Percentiles rank a stretch among this genome's conserved stretches.
phyloP scores from a whole-genome alignment of 2,888 invertebrate genomes.

The Acanthoscelides obtectus region DNA sequence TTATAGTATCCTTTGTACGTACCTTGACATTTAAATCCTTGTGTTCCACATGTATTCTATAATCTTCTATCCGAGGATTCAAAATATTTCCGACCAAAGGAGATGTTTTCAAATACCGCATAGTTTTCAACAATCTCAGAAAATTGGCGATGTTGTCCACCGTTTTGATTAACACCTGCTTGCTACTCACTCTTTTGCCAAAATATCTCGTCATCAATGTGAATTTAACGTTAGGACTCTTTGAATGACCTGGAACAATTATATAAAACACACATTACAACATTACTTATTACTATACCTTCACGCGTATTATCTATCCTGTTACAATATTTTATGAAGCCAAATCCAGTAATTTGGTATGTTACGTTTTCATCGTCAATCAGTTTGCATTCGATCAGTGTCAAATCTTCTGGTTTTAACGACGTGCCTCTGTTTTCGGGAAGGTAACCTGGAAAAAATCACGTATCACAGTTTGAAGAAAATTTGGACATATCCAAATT shows the following conservation, averaged over 20 bases:
- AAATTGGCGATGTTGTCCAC: conserved; percentile 47
- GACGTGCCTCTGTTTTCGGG: conserved; percentile 15
- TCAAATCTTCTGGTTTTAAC: conserved; percentile 27
- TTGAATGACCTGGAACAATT: not conserved
- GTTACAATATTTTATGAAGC: conserved; percentile 17
- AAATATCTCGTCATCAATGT: conserved; percentile 20
- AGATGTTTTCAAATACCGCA: conserved; percentile 57
- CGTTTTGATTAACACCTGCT: conserved; percentile 35
- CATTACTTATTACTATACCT: not conserved
- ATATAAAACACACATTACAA: not conserved
- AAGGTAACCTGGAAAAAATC: not conserved
- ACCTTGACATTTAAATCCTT: not conserved
- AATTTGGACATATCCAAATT: not conserved
- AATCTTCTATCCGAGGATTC: conserved; percentile 52
- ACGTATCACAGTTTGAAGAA: no score
- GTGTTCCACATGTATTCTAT: conserved; percentile 26
- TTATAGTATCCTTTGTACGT: no score
- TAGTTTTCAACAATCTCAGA: conserved; percentile 58
- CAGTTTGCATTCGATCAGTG: conserved; percentile 24
- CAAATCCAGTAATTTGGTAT: conserved; percentile 21
- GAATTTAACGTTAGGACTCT: conserved; percentile 12
- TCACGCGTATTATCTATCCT: conserved; percentile 8
- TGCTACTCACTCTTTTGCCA: conserved; percentile 13
- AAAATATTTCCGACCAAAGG: conserved; percentile 57
- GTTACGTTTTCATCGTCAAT: conserved; percentile 11